Percentiles rank a stretch among this genome's conserved stretches.
These are phyloP conservation scores for Dasypus novemcinctus DNA, from an alignment of 2,113 vertebrate species.

Conservation along the genomic window DNA sequence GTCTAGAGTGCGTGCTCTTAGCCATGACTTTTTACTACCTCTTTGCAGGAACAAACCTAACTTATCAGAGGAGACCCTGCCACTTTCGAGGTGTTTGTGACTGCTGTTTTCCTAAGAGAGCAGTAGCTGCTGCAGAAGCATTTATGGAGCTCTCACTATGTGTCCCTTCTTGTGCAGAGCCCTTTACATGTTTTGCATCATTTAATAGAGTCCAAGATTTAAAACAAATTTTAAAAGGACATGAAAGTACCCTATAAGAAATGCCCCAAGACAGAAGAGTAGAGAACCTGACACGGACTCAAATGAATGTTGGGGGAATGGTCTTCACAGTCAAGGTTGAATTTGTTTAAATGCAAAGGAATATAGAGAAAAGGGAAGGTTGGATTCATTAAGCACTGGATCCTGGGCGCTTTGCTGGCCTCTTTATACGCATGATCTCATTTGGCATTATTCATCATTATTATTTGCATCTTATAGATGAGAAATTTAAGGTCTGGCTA, in stretches of 20 bases:
- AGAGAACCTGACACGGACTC: constrained; percentile 25
- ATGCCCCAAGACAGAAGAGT: background rate
- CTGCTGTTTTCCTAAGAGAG: constrained; percentile 47
- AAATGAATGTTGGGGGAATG: background rate
- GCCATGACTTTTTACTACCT: background rate
- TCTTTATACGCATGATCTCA: constrained; percentile 19
- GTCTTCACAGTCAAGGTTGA: background rate
- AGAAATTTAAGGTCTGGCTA: constrained; percentile 33
- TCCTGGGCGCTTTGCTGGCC: background rate
- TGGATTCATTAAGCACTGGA: constrained; percentile 41
- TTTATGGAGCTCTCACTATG: constrained; percentile 57
- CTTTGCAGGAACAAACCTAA: background rate
- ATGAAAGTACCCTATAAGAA: constrained; percentile 52
- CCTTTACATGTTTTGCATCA: constrained; percentile 50
- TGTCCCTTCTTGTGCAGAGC: constrained; percentile 37
- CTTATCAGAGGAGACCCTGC: background rate
- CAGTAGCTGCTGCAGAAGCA: constrained; percentile 43
- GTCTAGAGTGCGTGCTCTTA: background rate
- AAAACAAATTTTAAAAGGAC: background rate
- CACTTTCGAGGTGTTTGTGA: background rate
- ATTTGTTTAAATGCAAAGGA: constrained; percentile 46
- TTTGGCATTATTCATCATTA: constrained; percentile 27
- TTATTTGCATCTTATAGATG: constrained; percentile 16
- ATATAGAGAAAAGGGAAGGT: constrained; percentile 16
- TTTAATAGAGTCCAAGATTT: constrained; percentile 30